Percentiles rank a stretch among this genome's conserved stretches.
Conservation (phyloP, 2,113 vertebrate genomes). For the Poecile atricapillus region DNA sequence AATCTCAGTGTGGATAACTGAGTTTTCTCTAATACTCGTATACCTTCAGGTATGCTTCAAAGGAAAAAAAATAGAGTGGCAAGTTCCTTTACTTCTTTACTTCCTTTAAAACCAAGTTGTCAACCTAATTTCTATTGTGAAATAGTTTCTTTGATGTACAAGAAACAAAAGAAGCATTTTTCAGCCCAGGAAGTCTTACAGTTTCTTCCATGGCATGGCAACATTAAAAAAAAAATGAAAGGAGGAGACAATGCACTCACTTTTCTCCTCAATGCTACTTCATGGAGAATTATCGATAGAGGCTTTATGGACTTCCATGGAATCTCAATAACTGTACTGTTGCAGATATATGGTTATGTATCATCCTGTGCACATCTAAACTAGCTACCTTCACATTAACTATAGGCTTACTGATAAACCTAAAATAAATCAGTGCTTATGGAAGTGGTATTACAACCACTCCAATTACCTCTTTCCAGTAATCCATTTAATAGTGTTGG, state of each 20-base stretch:
- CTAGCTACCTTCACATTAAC: background rate
- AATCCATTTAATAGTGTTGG: background rate
- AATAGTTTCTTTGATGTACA: background rate
- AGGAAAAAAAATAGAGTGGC: background rate
- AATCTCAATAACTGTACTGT: background rate
- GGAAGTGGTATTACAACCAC: background rate
- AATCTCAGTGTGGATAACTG: background rate
- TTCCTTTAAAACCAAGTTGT: background rate
- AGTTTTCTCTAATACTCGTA: background rate
- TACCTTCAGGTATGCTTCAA: background rate
- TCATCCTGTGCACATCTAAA: background rate
- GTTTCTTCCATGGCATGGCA: background rate
- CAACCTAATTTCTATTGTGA: background rate
- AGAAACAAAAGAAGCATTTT: background rate
- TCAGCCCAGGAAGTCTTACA: background rate
- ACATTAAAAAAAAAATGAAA: background rate
- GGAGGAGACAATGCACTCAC: background rate
- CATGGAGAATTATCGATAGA: background rate
- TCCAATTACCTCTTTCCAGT: background rate
- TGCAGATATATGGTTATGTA: background rate
- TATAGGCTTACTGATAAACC: background rate
- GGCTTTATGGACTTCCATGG: background rate
- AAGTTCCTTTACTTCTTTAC: background rate
- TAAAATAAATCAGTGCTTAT: background rate
- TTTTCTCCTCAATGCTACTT: background rate